These are phyloP conservation scores for Ostrea denselamellosa DNA, from an alignment of 1,140 invertebrate species.

Conservation along the genomic window DNA sequence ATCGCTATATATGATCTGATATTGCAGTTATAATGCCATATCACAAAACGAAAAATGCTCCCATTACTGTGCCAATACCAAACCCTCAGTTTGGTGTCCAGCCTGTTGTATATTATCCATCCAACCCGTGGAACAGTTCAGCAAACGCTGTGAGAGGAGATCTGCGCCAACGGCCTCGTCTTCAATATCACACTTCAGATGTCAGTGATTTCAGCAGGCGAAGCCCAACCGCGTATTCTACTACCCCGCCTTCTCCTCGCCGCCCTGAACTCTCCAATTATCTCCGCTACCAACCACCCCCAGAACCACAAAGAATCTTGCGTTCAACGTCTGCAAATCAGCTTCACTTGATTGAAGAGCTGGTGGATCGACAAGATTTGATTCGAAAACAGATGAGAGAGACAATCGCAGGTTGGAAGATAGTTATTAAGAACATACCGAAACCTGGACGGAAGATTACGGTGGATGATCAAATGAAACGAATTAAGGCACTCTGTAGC, in stretches of 20 bases:
- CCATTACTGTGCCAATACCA: neutral
- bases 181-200: conserved; percentile 1
- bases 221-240: neutral
- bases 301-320: neutral
- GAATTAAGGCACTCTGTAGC: neutral
- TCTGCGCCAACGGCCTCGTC: neutral
- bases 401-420: neutral
- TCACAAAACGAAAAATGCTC: neutral
- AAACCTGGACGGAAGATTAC: neutral
- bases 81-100: neutral
- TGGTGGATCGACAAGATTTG: neutral
- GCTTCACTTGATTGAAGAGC: neutral
- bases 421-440: conserved; percentile 1
- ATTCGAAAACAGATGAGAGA: conserved; percentile 18
- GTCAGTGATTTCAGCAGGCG: conserved; percentile 11
- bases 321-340: neutral
- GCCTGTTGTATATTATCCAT: conserved; percentile 9
- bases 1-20: neutral
- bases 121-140: neutral
- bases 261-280: neutral
- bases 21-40: neutral
- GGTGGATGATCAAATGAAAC: conserved; percentile 1
- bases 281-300: neutral
- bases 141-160: neutral
- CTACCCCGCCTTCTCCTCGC: neutral